phyloP scores from a whole-genome alignment of 37 sponge, comb jelly and placozoan genomes.

The Eunapius fragilis region DNA sequence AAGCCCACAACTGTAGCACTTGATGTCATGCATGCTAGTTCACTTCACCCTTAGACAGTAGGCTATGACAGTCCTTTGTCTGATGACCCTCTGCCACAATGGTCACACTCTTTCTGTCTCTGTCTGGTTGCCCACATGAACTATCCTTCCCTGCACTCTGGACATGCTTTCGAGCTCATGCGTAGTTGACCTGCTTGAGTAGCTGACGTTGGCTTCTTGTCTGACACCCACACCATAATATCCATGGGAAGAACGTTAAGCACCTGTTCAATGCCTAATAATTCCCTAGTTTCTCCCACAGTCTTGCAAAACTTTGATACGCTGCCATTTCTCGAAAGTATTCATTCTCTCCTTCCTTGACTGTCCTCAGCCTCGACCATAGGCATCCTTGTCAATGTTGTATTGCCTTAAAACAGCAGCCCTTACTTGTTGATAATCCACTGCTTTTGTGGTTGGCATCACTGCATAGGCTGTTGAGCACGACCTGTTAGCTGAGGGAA shows the following conservation, averaged over 20 bases:
- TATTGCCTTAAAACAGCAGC: constrained; percentile 13
- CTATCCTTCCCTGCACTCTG: background rate
- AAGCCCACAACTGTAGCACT: too few species aligned
- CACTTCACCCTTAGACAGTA: too few species aligned
- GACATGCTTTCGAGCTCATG: background rate
- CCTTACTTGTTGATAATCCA: constrained; percentile 1
- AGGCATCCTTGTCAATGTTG: constrained; percentile 5
- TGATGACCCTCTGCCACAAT: background rate
- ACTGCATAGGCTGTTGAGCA: constrained; percentile 21
- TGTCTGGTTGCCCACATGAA: background rate
- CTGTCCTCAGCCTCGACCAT: background rate
- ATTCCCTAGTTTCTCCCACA: background rate
- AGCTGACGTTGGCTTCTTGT: background rate
- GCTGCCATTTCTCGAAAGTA: background rate
- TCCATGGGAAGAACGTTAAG: constrained; percentile 1
- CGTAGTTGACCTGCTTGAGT: background rate
- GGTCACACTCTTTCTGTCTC: background rate
- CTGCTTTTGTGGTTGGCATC: background rate
- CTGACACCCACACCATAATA: background rate
- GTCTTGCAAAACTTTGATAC: background rate
- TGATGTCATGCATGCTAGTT: too few species aligned
- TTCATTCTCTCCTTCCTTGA: background rate
- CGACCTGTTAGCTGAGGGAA: background rate
- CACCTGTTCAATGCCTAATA: constrained; percentile 12
- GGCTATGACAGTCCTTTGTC: too few species aligned